Percentiles rank a stretch among this genome's conserved stretches.
phyloP scores from a whole-genome alignment of 2,797 vertebrate species.

The Anniella stebbinsi region DNA sequence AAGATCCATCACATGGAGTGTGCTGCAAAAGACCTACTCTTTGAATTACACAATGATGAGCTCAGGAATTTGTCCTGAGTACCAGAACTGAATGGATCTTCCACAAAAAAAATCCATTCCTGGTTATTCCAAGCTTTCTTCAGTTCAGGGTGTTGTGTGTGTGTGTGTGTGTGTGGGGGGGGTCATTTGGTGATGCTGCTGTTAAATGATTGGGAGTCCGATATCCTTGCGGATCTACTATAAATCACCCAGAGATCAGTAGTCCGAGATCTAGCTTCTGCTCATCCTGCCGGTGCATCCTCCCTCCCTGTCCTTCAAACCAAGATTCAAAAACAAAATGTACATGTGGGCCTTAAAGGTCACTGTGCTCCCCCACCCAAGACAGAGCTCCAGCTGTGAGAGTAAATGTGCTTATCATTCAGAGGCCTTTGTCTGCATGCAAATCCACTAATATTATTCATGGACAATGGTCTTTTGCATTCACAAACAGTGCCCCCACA shows the following conservation, averaged over 20 bases:
- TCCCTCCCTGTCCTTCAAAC: background rate
- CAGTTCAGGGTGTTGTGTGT: background rate
- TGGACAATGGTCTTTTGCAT: constrained; percentile 13
- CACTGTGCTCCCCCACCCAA: background rate
- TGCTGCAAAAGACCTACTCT: background rate
- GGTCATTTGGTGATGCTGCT: background rate
- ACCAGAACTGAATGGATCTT: background rate
- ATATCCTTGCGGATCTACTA: background rate
- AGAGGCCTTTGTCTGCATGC: constrained; percentile 34
- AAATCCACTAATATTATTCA: constrained; percentile 14
- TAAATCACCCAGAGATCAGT: background rate
- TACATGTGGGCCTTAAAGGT: constrained; percentile 26
- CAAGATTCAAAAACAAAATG: constrained; percentile 24
- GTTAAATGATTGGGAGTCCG: background rate
- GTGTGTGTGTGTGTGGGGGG: too few relatives aligned
- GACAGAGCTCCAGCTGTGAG: constrained; percentile 19
- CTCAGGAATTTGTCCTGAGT: background rate
- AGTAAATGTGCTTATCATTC: constrained; percentile 26
- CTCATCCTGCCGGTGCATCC: background rate
- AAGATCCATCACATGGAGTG: background rate
- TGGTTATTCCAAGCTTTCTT: background rate
- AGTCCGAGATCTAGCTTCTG: too few relatives aligned
- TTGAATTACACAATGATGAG: background rate
- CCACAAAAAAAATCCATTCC: background rate
- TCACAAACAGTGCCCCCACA: background rate